These are phyloP conservation scores for Stictocephala bisonia DNA, from an alignment of 2,888 invertebrate genomes.

Conservation along the genomic window DNA sequence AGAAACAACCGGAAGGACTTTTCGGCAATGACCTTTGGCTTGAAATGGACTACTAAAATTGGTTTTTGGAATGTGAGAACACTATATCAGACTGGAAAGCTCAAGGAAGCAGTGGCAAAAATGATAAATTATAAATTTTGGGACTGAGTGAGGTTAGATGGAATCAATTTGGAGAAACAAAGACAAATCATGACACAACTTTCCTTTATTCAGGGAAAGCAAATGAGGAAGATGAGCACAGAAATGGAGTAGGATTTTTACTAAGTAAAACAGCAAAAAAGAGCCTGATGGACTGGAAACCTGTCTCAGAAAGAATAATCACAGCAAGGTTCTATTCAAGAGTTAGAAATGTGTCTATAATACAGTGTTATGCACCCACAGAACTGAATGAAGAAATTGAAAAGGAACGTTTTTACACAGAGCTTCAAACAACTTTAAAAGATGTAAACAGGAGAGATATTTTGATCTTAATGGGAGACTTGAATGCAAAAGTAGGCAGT, in stretches of 20 bases:
- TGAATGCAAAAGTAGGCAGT: conserved; percentile 19
- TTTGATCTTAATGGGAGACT: conserved; percentile 30
- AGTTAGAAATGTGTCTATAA: conserved; percentile 7
- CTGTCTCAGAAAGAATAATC: conserved; percentile 29
- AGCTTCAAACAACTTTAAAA: neutral
- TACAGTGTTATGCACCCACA: conserved; percentile 36
- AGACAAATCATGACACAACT: neutral
- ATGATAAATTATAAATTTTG: conserved; percentile 17
- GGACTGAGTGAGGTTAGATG: conserved; percentile 14
- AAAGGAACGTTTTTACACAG: conserved; percentile 16
- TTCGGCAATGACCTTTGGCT: conserved; percentile 17
- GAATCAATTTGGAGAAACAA: conserved; percentile 17
- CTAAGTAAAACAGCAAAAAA: conserved; percentile 20
- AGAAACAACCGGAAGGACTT: conserved; percentile 20
- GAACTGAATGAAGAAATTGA: neutral
- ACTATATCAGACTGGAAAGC: conserved; percentile 14
- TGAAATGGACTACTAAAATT: conserved; percentile 28
- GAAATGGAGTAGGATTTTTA: conserved; percentile 34
- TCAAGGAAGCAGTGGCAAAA: conserved; percentile 11
- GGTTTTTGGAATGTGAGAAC: conserved; percentile 32
- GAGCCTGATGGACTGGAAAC: conserved; percentile 22
- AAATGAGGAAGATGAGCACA: conserved; percentile 21
- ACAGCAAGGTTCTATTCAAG: conserved; percentile 12
- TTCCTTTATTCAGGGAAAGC: conserved; percentile 22
- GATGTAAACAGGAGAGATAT: conserved; percentile 23